Conservation (phyloP, 1,140 invertebrate species). For the Oscheius sp. region DNA sequence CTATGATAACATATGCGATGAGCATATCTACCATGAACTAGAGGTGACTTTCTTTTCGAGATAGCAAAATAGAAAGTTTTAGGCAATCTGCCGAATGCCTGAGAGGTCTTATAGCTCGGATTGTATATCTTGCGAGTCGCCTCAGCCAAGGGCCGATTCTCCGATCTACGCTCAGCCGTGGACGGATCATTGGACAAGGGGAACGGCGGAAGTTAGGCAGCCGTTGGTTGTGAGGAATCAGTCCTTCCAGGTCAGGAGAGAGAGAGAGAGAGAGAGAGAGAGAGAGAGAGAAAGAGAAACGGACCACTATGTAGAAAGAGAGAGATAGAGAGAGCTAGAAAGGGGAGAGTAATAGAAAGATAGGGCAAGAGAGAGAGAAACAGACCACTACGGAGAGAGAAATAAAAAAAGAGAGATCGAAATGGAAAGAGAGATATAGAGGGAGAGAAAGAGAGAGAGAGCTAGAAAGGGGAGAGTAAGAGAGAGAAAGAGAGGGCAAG, state of each 20-base stretch:
- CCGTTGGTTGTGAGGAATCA: not conserved
- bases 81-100: not conserved
- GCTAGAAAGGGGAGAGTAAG: too few relatives aligned
- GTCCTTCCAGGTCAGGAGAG: not conserved
- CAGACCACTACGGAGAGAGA: too few relatives aligned
- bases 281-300: too few relatives aligned
- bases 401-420: too few relatives aligned
- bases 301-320: too few relatives aligned
- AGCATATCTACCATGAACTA: not conserved
- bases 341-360: too few relatives aligned
- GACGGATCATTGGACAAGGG: not conserved
- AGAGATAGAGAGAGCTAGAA: too few relatives aligned
- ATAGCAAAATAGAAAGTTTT: not conserved
- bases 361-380: too few relatives aligned
- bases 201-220: not conserved
- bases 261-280: too few relatives aligned
- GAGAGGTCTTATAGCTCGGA: not conserved
- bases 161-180: conserved; percentile 3
- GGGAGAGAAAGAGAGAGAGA: too few relatives aligned
- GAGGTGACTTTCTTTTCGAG: not conserved
- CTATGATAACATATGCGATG: not conserved
- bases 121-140: not conserved
- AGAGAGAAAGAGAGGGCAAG: too few relatives aligned
- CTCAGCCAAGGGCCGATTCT: not conserved
- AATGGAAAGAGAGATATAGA: too few relatives aligned